phyloP scores from a whole-genome alignment of 2,113 vertebrate genomes.

The Urocynchramus pylzowi region DNA sequence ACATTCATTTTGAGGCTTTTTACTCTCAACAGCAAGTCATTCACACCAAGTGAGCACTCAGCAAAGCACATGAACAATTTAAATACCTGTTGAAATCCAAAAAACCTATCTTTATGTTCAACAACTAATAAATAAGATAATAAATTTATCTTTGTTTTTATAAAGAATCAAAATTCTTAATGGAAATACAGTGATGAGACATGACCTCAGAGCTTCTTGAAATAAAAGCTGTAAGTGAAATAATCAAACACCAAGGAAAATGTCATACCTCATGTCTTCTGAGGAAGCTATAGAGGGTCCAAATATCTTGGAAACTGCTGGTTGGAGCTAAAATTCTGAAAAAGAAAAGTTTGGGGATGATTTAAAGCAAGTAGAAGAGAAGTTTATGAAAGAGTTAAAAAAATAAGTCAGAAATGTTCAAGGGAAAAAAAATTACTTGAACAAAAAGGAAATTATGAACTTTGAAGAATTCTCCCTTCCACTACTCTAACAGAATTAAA shows the following conservation, averaged over 20 bases:
- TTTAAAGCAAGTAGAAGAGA: neutral
- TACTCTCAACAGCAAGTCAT: neutral
- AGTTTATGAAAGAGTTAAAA: neutral
- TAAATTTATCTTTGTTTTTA: too few species aligned
- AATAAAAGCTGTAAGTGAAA: neutral
- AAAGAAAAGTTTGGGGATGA: neutral
- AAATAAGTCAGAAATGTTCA: neutral
- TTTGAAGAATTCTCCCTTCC: neutral
- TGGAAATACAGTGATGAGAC: neutral
- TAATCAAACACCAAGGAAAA: neutral
- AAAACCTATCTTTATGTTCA: neutral
- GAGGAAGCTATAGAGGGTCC: conserved; percentile 81
- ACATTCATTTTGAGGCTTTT: neutral
- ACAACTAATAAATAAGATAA: neutral
- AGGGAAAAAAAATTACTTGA: neutral
- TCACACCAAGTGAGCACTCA: neutral
- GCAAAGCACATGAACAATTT: neutral
- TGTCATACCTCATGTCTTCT: conserved; percentile 79
- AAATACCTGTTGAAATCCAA: neutral
- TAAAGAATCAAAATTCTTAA: neutral
- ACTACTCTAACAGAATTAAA: neutral
- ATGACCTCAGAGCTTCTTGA: neutral
- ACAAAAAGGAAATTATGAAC: neutral
- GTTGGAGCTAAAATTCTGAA: conserved; percentile 82
- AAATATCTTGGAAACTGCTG: conserved; percentile 79